Base-by-base conservation (phyloP, 2,888 invertebrate genomes). In the Andricus quercusramuli region DNA sequence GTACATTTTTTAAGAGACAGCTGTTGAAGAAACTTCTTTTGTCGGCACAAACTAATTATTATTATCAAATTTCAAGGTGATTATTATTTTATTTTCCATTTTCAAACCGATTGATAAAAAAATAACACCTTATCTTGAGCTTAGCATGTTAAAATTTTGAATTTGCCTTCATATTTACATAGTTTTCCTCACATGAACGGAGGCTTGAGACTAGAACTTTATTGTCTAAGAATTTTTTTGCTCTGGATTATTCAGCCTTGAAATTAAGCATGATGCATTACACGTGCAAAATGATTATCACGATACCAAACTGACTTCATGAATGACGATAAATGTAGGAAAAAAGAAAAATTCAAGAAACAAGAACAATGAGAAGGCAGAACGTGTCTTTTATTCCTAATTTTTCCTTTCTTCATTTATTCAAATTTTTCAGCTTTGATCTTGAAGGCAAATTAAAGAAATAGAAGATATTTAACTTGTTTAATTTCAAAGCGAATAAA, bases 251-350 rank as follows among this genome's bases (percentile, higher is more conserved):
- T 67, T 41, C n/a, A 37, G 32, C 66, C 66, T 67, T 67, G 66
- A 67, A 67, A 67, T 37, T 41, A 37, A 67, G n/a, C 66, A 67
- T 67, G n/a, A 67, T 67, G 37, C 41, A 67, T 67, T 37, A 13
- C 66, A 67, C 37, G 41, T 67, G 66, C 5, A 41, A 67, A 67
- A n/a, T 32, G 17, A 29, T 67, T 67, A 67, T n/a, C n/a, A n/a
- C 25, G 62, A 62, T 41, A 22, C 22, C 41, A n/a, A 67, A 67
- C 5, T 62, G 15, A 29, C 62, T 62, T 62, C 62, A 62, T 25
- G 62, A 62, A 62, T 62, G 25, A 25, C 15, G 9, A n/a, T 56
- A n/a, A 56, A 56, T 56, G 56, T 3, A 47, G 15, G 44, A 56
- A 56, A 56, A 3, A 32, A 29, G 65, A 8, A 29, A 56, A 56